A percentile compares a stretch with the other conserved stretches of the same genome.
Conservation (phyloP, 2,797 vertebrate genomes). For the Micropoecilia bifurca region DNA sequence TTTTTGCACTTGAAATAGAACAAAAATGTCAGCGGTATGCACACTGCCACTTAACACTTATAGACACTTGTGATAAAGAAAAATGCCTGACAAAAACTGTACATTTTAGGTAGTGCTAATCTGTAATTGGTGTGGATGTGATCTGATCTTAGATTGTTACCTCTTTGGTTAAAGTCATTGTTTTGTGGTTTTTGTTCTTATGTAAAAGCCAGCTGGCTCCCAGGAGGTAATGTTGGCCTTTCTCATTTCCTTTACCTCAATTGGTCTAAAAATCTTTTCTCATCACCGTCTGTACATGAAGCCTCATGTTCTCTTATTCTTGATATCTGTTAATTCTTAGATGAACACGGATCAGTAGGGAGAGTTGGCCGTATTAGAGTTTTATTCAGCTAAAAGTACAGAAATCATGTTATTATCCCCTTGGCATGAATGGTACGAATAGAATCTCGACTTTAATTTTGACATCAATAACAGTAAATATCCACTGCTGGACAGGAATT, state of each 20-base stretch:
- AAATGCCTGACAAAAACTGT: not conserved
- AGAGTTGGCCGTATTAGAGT: not conserved
- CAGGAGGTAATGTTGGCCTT: conserved; percentile 76
- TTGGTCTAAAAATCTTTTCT: conserved; percentile 18
- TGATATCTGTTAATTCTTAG: not conserved
- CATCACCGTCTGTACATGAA: not conserved
- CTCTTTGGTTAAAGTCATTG: conserved; percentile 20
- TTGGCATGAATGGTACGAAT: conserved; percentile 33
- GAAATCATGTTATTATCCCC: conserved; percentile 7
- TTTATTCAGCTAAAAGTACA: conserved; percentile 14
- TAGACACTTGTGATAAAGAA: not conserved
- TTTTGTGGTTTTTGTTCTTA: conserved; percentile 45
- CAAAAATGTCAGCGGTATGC: not conserved
- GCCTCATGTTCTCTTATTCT: not conserved
- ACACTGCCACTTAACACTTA: not conserved
- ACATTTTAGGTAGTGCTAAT: not conserved
- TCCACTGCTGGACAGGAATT: conserved; percentile 33
- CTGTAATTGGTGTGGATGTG: conserved; percentile 1
- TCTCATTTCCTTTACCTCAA: conserved; percentile 20
- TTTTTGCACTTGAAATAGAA: not conserved
- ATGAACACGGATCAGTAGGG: not conserved
- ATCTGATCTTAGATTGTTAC: conserved; percentile 24
- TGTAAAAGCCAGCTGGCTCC: conserved; percentile 65
- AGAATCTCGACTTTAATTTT: conserved; percentile 41
- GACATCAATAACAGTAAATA: conserved; percentile 34